These are phyloP conservation scores for Eupithecia subumbrata DNA, from an alignment of 2,888 invertebrate species.

Conservation along the genomic window DNA sequence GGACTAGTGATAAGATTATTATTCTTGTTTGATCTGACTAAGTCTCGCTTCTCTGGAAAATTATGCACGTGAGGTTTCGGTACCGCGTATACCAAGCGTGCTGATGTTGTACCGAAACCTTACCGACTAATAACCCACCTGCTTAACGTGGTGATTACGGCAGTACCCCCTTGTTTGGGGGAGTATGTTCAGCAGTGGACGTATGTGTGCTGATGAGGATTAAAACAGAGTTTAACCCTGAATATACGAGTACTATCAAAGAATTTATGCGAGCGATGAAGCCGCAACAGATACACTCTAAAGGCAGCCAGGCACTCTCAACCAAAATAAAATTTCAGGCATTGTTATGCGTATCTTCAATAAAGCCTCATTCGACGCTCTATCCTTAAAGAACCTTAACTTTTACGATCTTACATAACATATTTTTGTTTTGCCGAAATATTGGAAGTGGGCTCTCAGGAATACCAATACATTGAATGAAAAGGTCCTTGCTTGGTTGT, in stretches of 20 bases:
- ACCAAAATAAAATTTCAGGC: not conserved
- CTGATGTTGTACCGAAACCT: no score
- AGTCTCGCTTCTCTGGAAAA: no score
- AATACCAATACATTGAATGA: conserved; percentile 42
- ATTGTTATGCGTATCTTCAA: not conserved
- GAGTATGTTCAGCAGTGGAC: no score
- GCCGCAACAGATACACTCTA: not conserved
- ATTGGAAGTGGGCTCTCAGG: conserved; percentile 47
- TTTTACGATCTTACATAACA: conserved; percentile 35
- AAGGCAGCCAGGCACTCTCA: not conserved
- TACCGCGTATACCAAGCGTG: no score
- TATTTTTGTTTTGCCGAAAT: conserved; percentile 38
- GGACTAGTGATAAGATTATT: not conserved
- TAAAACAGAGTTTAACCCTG: no score
- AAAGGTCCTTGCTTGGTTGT: no score
- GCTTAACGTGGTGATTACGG: no score
- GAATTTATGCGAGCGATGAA: not conserved
- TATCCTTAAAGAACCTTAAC: conserved; percentile 30
- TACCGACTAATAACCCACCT: no score
- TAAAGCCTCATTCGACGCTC: not conserved
- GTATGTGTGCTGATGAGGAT: no score
- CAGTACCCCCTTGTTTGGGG: no score
- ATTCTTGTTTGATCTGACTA: not conserved
- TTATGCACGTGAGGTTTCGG: no score
- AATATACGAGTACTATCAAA: no score